Percentiles rank a stretch among this genome's conserved stretches.
These are phyloP conservation scores for Falco cherrug DNA, from an alignment of 2,797 vertebrate genomes.

Conservation along the genomic window DNA sequence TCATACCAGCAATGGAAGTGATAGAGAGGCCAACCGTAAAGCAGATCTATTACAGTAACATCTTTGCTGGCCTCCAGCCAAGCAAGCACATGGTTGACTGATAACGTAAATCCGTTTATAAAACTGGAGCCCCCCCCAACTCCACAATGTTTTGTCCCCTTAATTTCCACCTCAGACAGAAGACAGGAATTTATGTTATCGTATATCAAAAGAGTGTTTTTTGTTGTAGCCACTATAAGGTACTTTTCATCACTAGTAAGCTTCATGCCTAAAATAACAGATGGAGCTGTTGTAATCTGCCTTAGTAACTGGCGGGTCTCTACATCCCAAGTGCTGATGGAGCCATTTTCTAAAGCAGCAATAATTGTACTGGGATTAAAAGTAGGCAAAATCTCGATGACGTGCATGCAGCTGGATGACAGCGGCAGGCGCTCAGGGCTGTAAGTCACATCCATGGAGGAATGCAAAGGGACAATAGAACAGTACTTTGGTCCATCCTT, in stretches of 20 bases:
- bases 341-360: conserved; percentile 94
- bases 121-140: conserved; percentile 88
- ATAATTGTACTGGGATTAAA: conserved; percentile 93
- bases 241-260: conserved; percentile 94
- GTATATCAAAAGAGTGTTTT: conserved; percentile 96
- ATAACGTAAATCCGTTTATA: conserved; percentile 96
- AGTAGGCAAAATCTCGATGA: conserved; percentile 95
- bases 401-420: conserved; percentile 93
- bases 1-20: conserved; percentile 99
- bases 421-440: conserved; percentile 94
- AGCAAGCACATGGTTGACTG: conserved; percentile 92
- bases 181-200: conserved; percentile 98
- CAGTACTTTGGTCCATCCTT: conserved; percentile 99
- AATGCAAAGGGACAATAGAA: conserved; percentile 97
- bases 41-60: conserved; percentile 94
- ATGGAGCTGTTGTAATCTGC: conserved; percentile 94
- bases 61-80: conserved; percentile 99
- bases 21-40: conserved; percentile 97
- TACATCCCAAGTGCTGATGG: conserved; percentile 98
- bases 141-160: conserved; percentile 93
- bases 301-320: conserved; percentile 91
- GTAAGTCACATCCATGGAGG: conserved; percentile 97
- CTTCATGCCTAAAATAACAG: conserved; percentile 94
- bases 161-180: conserved; percentile 97
- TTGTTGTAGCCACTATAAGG: conserved; percentile 95